Conservation (phyloP, 2,797 vertebrate species). For the Anguilla anguilla region DNA sequence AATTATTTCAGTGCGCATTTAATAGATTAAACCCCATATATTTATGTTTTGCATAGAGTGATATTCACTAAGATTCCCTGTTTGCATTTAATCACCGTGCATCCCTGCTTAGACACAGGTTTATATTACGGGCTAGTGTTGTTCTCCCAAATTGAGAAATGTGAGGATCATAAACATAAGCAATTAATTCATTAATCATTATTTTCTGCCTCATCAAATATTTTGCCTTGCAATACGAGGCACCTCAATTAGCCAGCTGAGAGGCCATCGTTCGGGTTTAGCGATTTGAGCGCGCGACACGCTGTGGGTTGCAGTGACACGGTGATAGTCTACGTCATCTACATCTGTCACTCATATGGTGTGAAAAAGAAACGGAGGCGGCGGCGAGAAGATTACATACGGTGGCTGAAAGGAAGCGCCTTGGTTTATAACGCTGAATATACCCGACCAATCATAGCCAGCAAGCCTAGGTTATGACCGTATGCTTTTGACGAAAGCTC, state of each 20-base stretch:
- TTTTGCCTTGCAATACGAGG: constrained; percentile 77
- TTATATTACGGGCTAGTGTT: neutral
- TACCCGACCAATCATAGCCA: neutral
- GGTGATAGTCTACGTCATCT: neutral
- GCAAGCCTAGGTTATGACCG: neutral
- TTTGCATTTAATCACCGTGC: neutral
- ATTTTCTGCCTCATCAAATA: constrained; percentile 86
- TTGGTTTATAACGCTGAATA: neutral
- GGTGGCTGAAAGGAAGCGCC: neutral
- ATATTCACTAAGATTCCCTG: neutral
- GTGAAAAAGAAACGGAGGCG: neutral
- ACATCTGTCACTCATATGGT: neutral
- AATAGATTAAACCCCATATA: neutral
- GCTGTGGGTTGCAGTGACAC: neutral
- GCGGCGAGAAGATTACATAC: neutral
- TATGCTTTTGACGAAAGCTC: neutral
- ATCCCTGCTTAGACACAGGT: neutral
- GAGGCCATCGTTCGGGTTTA: constrained; percentile 79
- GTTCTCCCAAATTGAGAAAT: neutral
- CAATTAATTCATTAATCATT: constrained; percentile 88
- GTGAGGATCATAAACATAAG: constrained; percentile 78
- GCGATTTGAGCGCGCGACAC: constrained; percentile 73
- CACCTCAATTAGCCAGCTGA: constrained; percentile 74
- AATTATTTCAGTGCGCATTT: no score
- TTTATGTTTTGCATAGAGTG: neutral